Evolutionary conservation across 2,888 invertebrate species (phyloP).

Genomic region (Epinotia bilunana): DNA sequence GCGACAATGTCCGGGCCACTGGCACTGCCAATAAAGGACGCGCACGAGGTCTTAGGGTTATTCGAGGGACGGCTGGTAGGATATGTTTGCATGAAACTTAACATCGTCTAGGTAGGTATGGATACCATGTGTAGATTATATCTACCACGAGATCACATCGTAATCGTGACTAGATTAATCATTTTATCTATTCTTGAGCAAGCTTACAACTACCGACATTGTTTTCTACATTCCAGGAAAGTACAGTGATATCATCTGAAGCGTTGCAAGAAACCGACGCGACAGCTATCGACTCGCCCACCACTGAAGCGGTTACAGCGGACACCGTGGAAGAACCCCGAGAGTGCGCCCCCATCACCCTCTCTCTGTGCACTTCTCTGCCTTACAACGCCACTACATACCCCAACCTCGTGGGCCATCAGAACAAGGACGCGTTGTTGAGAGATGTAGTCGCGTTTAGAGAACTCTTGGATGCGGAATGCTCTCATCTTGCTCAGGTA

Average conservation of each 20-base stretch:
- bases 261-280: slow-evolving; percentile 73
- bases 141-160: too few species aligned
- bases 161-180: too few species aligned
- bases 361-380: slow-evolving; percentile 88
- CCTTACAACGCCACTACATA: slow-evolving; percentile 93
- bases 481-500: slow-evolving; percentile 92
- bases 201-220: slow-evolving; percentile 10
- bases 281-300: slow-evolving; percentile 68
- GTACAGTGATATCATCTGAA: slow-evolving; percentile 76
- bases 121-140: background rate
- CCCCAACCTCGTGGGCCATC: slow-evolving; percentile 91
- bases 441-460: slow-evolving; percentile 92
- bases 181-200: background rate
- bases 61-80: too few species aligned
- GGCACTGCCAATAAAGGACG: too few species aligned
- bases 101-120: background rate
- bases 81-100: too few species aligned
- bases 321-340: slow-evolving; percentile 85
- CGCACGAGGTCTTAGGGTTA: too few species aligned
- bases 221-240: slow-evolving; percentile 67
- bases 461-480: slow-evolving; percentile 95
- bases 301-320: slow-evolving; percentile 68
- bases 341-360: slow-evolving; percentile 87
- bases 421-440: slow-evolving; percentile 85
- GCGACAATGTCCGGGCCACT: too few species aligned